Evolutionary conservation across 2,888 invertebrate species (phyloP).

Genomic region (Phortica okadai): DNA sequence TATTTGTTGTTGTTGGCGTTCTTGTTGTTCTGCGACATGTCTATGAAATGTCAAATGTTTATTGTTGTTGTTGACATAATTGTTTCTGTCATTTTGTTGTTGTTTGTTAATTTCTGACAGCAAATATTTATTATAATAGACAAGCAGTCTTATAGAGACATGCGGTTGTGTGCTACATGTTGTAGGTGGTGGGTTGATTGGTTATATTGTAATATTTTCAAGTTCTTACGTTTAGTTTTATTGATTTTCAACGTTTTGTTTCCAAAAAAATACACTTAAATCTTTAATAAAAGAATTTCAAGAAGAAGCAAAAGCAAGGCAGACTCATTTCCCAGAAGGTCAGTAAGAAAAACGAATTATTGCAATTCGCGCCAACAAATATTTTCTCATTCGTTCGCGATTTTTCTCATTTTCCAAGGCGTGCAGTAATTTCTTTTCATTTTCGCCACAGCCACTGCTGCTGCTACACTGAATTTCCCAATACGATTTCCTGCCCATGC

Average conservation of each 20-base stretch:
- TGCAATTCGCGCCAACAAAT: background rate
- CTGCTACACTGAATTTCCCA: background rate
- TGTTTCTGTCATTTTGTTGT: conserved; percentile 19
- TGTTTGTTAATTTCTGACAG: conserved; percentile 22
- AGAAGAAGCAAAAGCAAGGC: background rate
- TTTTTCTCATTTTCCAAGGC: conserved; percentile 9
- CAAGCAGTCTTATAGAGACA: too few relatives aligned
- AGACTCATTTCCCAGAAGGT: conserved; percentile 14
- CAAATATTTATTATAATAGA: conserved; percentile 44
- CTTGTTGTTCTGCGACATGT: background rate
- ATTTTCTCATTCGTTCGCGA: background rate
- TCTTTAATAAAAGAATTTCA: background rate
- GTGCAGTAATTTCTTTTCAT: conserved; percentile 12
- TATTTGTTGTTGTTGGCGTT: conserved; percentile 25
- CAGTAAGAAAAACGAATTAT: background rate
- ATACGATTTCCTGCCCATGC: background rate
- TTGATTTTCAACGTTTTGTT: background rate
- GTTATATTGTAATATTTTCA: background rate
- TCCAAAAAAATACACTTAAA: background rate
- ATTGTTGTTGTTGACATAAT: conserved; percentile 15
- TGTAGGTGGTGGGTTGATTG: background rate
- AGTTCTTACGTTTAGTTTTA: background rate
- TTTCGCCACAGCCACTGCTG: conserved; percentile 21
- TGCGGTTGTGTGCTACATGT: background rate
- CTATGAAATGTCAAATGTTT: background rate